Percentiles rank a stretch among this genome's conserved stretches.
These are phyloP conservation scores for Ctenosaura bakeri DNA, from an alignment of 2,797 vertebrate species.

Conservation along the genomic window DNA sequence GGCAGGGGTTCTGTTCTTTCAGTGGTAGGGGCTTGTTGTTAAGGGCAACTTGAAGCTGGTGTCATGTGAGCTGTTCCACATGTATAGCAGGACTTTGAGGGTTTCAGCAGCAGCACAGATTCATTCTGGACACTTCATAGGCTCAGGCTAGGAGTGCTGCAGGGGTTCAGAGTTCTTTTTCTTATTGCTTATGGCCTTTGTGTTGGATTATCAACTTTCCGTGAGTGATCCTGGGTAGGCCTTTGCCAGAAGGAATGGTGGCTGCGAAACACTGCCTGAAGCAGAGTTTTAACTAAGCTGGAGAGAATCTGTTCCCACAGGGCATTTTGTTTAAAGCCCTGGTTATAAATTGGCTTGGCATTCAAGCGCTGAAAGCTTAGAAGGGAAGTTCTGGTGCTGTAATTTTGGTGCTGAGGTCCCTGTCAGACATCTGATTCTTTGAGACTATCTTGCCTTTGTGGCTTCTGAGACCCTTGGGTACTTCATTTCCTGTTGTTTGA, in stretches of 20 bases:
- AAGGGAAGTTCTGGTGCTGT: constrained; percentile 19
- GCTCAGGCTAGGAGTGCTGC: constrained; percentile 11
- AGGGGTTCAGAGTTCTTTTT: constrained; percentile 15
- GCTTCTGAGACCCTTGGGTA: constrained; percentile 2
- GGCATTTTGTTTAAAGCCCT: constrained; percentile 11
- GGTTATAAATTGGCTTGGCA: constrained; percentile 30
- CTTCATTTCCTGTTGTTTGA: constrained; percentile 15
- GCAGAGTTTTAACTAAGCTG: constrained; percentile 23
- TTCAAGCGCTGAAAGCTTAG: constrained; percentile 31
- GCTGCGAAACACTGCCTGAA: constrained; percentile 40
- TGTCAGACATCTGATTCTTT: constrained; percentile 14
- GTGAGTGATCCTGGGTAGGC: constrained; percentile 19
- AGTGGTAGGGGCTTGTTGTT: not conserved
- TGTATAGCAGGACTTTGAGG: not conserved
- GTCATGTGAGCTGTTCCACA: constrained; percentile 2
- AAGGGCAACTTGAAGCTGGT: not conserved
- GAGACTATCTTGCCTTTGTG: not conserved
- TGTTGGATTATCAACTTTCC: constrained; percentile 20
- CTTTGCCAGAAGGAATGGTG: constrained; percentile 37
- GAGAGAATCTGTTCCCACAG: constrained; percentile 25
- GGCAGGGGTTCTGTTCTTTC: not conserved
- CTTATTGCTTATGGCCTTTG: constrained; percentile 15
- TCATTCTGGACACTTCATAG: constrained; percentile 23
- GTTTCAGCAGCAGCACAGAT: not conserved
- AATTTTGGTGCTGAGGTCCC: not conserved